Evolutionary conservation across 2,888 invertebrate genomes (phyloP).

Genomic region (Plagodis pulveraria): DNA sequence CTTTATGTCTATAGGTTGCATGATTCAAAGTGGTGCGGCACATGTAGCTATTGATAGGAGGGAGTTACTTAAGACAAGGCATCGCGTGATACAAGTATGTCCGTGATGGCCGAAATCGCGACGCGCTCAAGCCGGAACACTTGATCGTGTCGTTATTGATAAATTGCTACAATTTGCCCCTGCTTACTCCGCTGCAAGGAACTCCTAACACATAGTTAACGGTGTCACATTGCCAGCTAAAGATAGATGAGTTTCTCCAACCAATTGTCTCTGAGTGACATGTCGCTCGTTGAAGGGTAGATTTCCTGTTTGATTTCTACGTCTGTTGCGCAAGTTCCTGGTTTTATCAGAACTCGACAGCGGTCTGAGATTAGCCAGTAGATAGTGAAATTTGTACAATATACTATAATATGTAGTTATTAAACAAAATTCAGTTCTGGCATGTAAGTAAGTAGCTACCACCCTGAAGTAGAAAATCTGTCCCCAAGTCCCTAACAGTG

Average conservation of each 20-base stretch:
- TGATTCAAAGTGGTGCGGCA: slow-evolving; percentile 6
- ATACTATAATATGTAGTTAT: too few relatives aligned
- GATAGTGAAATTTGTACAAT: too few relatives aligned
- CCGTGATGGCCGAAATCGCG: slow-evolving; percentile 70
- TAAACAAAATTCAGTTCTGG: too few relatives aligned
- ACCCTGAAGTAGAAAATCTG: too few relatives aligned
- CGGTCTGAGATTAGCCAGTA: too few relatives aligned
- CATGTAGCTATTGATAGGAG: neutral
- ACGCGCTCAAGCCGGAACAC: slow-evolving; percentile 71
- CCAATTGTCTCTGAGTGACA: slow-evolving; percentile 25
- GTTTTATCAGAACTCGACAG: neutral
- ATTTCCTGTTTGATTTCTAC: slow-evolving; percentile 18
- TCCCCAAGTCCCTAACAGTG: too few relatives aligned
- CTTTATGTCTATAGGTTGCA: neutral
- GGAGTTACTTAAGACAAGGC: neutral
- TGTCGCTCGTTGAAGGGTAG: slow-evolving; percentile 16
- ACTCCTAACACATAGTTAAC: slow-evolving; percentile 46
- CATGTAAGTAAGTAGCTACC: too few relatives aligned
- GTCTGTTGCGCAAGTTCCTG: slow-evolving; percentile 17
- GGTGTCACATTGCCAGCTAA: slow-evolving; percentile 56
- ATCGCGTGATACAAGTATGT: slow-evolving; percentile 23
- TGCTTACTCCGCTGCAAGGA: slow-evolving; percentile 49
- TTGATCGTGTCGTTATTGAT: slow-evolving; percentile 81
- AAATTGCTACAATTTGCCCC: slow-evolving; percentile 76
- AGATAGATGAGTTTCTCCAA: slow-evolving; percentile 33